Evolutionary conservation across 2,888 invertebrate genomes (phyloP).

Genomic region (Petrolisthes cinctipes): DNA sequence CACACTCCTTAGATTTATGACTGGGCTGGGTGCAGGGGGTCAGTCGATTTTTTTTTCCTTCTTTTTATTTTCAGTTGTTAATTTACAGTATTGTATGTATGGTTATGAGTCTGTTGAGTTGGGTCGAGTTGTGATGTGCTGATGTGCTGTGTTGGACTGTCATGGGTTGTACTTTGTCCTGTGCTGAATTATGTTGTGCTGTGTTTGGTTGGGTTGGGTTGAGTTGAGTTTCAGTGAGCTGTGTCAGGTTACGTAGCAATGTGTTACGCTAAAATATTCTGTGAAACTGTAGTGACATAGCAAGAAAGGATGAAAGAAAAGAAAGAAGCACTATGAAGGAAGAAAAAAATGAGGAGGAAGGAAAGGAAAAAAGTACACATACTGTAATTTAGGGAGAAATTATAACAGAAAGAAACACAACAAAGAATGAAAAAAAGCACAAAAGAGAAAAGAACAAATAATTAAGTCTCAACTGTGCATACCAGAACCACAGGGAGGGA

Average conservation of each 20-base stretch:
- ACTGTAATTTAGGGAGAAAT: background rate
- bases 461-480: constrained; percentile 20
- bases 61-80: too few species aligned
- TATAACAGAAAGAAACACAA: background rate
- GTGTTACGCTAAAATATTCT: background rate
- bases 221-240: background rate
- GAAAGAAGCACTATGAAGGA: background rate
- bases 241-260: background rate
- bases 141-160: background rate
- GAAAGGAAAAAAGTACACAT: background rate
- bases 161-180: background rate
- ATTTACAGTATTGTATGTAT: background rate
- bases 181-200: background rate
- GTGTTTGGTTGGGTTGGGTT: background rate
- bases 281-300: background rate
- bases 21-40: too few species aligned
- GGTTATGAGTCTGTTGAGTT: background rate
- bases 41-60: too few species aligned
- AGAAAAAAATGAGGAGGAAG: background rate
- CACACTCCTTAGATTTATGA: too few species aligned
- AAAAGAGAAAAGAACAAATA: background rate
- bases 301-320: background rate
- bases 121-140: background rate
- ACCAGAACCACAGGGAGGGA: constrained; percentile 70
- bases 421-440: background rate